phyloP scores from a whole-genome alignment of 1,140 invertebrate genomes.

The Helicorthomorpha holstii region DNA sequence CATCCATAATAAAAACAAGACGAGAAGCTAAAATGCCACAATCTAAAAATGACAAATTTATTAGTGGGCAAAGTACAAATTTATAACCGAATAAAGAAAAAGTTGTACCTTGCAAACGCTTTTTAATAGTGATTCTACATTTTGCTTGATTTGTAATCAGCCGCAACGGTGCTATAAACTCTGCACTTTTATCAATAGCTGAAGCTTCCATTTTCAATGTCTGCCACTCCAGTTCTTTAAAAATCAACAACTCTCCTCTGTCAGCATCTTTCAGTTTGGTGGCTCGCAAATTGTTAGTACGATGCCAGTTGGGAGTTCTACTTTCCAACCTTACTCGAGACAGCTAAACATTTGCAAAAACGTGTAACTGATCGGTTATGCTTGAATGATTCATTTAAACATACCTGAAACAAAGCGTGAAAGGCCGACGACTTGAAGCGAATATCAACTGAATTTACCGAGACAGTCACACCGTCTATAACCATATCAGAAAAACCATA shows the following conservation, averaged over 20 bases:
- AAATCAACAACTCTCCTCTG: constrained; percentile 77
- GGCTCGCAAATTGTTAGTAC: constrained; percentile 52
- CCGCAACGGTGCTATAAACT: constrained; percentile 63
- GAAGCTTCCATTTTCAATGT: constrained; percentile 84
- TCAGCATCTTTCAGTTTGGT: constrained; percentile 79
- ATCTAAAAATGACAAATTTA: constrained; percentile 39
- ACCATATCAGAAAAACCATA: constrained; percentile 90
- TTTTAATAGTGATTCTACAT: constrained; percentile 92
- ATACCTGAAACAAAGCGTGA: constrained; percentile 80
- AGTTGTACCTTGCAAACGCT: constrained; percentile 38
- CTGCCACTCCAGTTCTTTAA: constrained; percentile 97
- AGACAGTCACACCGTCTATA: constrained; percentile 91
- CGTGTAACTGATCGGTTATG: neutral
- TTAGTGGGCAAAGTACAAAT: neutral
- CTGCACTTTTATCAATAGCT: constrained; percentile 51
- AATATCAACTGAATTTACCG: constrained; percentile 83
- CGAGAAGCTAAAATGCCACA: constrained; percentile 83
- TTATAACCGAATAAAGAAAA: constrained; percentile 1
- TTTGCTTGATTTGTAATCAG: constrained; percentile 87
- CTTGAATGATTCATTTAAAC: neutral
- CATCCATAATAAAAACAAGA: constrained; percentile 81
- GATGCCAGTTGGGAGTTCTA: constrained; percentile 71
- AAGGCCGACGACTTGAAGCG: constrained; percentile 88
- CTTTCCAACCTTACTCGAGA: constrained; percentile 82
- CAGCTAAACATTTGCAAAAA: constrained; percentile 39